A percentile compares a stretch with the other conserved stretches of the same genome.
Evolutionary conservation across 2,113 vertebrate genomes (phyloP).

Genomic region (Xyrauchen texanus): DNA sequence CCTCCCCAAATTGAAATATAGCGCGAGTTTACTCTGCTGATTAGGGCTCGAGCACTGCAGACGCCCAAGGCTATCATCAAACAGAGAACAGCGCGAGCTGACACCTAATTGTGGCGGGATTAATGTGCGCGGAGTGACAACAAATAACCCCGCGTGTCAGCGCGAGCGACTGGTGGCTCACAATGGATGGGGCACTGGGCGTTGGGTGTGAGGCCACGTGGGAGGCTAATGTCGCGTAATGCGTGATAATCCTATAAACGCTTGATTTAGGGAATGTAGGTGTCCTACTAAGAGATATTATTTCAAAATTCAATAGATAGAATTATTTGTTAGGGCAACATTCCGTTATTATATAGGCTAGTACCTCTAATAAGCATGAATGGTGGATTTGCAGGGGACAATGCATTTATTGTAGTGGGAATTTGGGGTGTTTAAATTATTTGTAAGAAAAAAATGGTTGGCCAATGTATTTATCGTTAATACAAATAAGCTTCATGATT

Average conservation of each 20-base stretch:
- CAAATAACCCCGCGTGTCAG: constrained; percentile 58
- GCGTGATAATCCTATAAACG: constrained; percentile 32
- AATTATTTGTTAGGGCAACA: constrained; percentile 21
- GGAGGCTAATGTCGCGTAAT: constrained; percentile 17
- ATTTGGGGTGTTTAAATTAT: not conserved
- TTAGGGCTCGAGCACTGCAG: constrained; percentile 86
- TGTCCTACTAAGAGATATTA: constrained; percentile 15
- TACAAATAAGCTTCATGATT: no score
- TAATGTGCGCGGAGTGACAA: constrained; percentile 91
- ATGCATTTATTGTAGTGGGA: not conserved
- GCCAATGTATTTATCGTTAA: not conserved
- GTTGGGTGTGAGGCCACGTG: not conserved
- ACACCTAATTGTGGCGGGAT: constrained; percentile 98
- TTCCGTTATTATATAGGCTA: not conserved
- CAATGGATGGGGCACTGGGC: not conserved
- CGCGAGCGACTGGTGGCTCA: constrained; percentile 24
- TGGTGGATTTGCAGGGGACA: not conserved
- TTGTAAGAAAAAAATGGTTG: not conserved
- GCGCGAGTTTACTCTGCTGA: constrained; percentile 99
- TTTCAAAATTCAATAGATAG: not conserved
- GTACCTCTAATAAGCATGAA: not conserved
- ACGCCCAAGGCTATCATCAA: constrained; percentile 93
- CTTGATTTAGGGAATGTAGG: constrained; percentile 19
- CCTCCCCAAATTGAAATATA: constrained; percentile 99
- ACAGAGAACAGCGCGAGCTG: constrained; percentile 83